phyloP scores from a whole-genome alignment of 2,888 invertebrate species.

The Elmis aenea region DNA sequence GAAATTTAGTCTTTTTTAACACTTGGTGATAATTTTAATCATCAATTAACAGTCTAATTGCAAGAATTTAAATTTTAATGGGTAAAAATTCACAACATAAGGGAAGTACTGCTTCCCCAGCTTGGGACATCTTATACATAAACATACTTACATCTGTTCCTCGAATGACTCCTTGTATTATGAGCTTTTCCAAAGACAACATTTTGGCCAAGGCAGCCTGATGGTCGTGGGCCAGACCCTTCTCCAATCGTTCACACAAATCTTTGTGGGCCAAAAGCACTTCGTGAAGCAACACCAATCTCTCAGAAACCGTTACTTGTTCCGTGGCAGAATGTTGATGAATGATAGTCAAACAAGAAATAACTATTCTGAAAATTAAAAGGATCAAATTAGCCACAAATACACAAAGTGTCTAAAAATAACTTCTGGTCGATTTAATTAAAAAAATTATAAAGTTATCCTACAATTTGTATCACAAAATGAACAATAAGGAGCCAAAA shows the following conservation, averaged over 20 bases:
- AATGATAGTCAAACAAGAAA: conserved; percentile 48
- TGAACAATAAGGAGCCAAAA: too few relatives aligned
- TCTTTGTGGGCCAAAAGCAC: conserved; percentile 53
- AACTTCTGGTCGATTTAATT: too few relatives aligned
- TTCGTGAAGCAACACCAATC: conserved; percentile 51
- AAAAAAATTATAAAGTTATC: too few relatives aligned
- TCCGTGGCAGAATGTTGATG: conserved; percentile 51
- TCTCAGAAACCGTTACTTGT: conserved; percentile 53
- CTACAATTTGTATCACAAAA: too few relatives aligned
- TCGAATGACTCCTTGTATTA: conserved; percentile 58
- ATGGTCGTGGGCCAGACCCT: conserved; percentile 58
- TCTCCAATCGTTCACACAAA: conserved; percentile 57
- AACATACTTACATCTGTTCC: conserved; percentile 58
- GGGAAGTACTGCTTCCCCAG: too few relatives aligned
- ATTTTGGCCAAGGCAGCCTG: conserved; percentile 57
- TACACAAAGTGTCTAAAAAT: too few relatives aligned
- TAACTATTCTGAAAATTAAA: conserved; percentile 46
- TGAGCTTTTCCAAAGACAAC: conserved; percentile 56
- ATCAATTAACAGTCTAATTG: too few relatives aligned
- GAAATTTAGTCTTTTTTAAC: too few relatives aligned
- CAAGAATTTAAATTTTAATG: too few relatives aligned
- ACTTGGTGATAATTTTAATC: too few relatives aligned
- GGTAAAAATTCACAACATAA: neutral
- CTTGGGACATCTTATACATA: too few relatives aligned
- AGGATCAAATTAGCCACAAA: too few relatives aligned